These are phyloP conservation scores for Cynaeus angustus DNA, from an alignment of 2,888 invertebrate genomes.

Conservation along the genomic window DNA sequence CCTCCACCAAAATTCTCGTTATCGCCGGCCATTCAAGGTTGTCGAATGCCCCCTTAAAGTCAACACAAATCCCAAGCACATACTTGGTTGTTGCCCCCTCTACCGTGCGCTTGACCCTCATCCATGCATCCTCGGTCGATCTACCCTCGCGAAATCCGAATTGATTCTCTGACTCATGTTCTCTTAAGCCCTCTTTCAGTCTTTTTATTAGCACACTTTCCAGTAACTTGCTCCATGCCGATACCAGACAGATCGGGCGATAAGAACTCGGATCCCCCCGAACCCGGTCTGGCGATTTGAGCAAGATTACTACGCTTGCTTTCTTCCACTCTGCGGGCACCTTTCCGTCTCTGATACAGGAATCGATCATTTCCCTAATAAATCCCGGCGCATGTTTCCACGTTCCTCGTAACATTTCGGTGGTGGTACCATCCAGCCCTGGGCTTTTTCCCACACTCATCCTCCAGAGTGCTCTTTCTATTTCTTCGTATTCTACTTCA, in stretches of 20 bases:
- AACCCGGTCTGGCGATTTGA: constrained; percentile 54
- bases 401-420: constrained; percentile 9
- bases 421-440: constrained; percentile 40
- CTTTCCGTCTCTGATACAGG: constrained; percentile 39
- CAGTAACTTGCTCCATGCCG: constrained; percentile 58
- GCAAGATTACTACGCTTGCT: constrained; percentile 54
- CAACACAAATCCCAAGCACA: no score
- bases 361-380: constrained; percentile 13
- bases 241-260: constrained; percentile 58
- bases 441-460: constrained; percentile 16
- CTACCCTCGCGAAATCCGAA: constrained; percentile 56
- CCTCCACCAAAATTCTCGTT: no score
- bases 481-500: background rate
- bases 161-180: constrained; percentile 49
- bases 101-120: constrained; percentile 12
- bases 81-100: no score
- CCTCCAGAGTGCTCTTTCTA: background rate
- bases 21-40: no score
- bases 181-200: constrained; percentile 51
- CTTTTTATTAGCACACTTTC: constrained; percentile 59
- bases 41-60: no score
- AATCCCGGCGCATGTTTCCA: background rate
- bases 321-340: constrained; percentile 57
- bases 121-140: constrained; percentile 58
- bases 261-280: constrained; percentile 24